Conservation (phyloP, 2,113 vertebrate genomes). For the Nothoprocta perdicaria region DNA sequence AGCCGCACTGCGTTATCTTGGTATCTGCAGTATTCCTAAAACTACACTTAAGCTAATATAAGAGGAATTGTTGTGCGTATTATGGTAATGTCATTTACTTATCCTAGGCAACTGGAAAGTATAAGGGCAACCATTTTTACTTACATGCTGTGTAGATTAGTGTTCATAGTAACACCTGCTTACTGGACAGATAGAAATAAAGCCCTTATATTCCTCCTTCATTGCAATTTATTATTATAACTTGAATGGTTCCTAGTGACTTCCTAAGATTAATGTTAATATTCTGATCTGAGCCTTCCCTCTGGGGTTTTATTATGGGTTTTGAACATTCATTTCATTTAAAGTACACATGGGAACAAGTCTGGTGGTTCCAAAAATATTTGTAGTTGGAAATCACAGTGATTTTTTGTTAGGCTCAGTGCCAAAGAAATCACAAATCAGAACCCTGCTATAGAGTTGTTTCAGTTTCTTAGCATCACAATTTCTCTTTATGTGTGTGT, state of each 20-base stretch:
- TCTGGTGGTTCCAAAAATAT: slow-evolving; percentile 72
- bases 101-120: slow-evolving; percentile 43
- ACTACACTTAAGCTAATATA: neutral
- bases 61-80: slow-evolving; percentile 22
- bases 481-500: neutral
- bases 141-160: slow-evolving; percentile 19
- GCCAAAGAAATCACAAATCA: slow-evolving; percentile 74
- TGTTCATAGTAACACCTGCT: slow-evolving; percentile 57
- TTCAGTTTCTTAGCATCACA: slow-evolving; percentile 44
- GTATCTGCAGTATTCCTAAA: slow-evolving; percentile 25
- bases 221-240: slow-evolving; percentile 58
- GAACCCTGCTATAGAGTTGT: slow-evolving; percentile 34
- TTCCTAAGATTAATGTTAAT: slow-evolving; percentile 70
- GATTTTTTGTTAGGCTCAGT: slow-evolving; percentile 67
- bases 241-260: slow-evolving; percentile 60
- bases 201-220: slow-evolving; percentile 21
- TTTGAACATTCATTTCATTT: slow-evolving; percentile 67
- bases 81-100: slow-evolving; percentile 50
- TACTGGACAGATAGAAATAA: slow-evolving; percentile 40
- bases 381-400: slow-evolving; percentile 71
- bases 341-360: slow-evolving; percentile 48
- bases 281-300: slow-evolving; percentile 58
- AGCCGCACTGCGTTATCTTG: slow-evolving; percentile 13
- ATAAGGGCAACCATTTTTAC: slow-evolving; percentile 31
- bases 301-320: slow-evolving; percentile 54